A percentile compares a stretch with the other conserved stretches of the same genome.
phyloP scores from a whole-genome alignment of 2,113 vertebrate species.

The Polyodon spathula region DNA sequence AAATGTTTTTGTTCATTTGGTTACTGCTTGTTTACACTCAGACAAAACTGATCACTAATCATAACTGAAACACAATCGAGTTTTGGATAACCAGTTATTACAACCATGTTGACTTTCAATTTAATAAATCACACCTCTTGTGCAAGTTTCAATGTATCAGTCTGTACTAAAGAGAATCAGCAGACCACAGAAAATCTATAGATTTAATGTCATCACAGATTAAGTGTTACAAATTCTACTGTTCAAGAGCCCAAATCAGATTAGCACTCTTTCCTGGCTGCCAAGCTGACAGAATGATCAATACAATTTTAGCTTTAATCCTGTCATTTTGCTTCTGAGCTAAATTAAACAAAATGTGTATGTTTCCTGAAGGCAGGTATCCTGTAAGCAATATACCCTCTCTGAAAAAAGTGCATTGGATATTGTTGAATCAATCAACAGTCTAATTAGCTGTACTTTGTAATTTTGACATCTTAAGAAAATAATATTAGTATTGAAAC shows the following conservation, averaged over 20 bases:
- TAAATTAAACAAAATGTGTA: constrained; percentile 3
- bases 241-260: constrained; percentile 12
- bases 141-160: too few relatives aligned
- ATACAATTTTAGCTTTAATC: constrained; percentile 20
- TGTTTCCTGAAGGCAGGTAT: background rate
- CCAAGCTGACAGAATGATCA: constrained; percentile 11
- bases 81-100: too few relatives aligned
- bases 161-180: constrained; percentile 6
- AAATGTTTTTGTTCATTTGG: too few relatives aligned
- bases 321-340: constrained; percentile 6
- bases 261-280: constrained; percentile 15
- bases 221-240: constrained; percentile 17
- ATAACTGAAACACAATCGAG: too few relatives aligned
- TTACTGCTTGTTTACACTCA: too few relatives aligned
- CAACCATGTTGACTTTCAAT: too few relatives aligned
- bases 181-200: constrained; percentile 12
- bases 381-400: background rate
- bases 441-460: too few relatives aligned
- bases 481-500: too few relatives aligned
- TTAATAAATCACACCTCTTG: too few relatives aligned
- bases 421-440: too few relatives aligned
- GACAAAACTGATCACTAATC: too few relatives aligned
- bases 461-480: too few relatives aligned
- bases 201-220: constrained; percentile 20
- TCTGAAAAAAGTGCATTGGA: background rate